These are phyloP conservation scores for Dasypolia templi DNA, from an alignment of 2,888 invertebrate genomes.

Conservation along the genomic window DNA sequence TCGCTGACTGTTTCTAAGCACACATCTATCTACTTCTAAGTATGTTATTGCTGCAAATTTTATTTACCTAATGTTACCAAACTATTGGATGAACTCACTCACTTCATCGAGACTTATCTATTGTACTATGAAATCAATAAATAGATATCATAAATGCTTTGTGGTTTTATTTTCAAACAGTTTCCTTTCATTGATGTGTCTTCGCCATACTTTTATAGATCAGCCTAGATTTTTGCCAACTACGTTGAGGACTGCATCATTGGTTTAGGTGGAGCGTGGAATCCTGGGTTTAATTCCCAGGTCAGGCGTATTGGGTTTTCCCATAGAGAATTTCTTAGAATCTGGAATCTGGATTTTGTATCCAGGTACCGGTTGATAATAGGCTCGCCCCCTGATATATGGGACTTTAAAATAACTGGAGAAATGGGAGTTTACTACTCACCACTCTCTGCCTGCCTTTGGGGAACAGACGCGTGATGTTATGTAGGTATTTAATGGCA, in stretches of 20 bases:
- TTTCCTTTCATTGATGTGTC: background rate
- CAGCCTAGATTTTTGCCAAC: background rate
- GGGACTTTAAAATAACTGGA: no score
- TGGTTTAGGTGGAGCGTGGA: background rate
- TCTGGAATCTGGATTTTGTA: background rate
- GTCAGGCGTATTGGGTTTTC: background rate
- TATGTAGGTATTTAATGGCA: no score
- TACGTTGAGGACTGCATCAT: background rate
- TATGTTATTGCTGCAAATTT: slow-evolving; percentile 85
- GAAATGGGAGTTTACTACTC: background rate
- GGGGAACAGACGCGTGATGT: no score
- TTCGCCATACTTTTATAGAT: background rate
- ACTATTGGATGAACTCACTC: slow-evolving; percentile 77
- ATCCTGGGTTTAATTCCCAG: background rate
- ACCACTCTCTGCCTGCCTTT: no score
- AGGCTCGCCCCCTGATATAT: background rate
- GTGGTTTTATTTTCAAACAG: slow-evolving; percentile 59
- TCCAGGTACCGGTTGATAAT: no score
- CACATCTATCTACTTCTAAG: slow-evolving; percentile 56
- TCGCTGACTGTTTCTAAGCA: slow-evolving; percentile 40
- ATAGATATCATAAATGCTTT: slow-evolving; percentile 77
- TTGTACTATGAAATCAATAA: slow-evolving; percentile 88
- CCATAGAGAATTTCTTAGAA: background rate
- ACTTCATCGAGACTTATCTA: slow-evolving; percentile 83
- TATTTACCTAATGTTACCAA: slow-evolving; percentile 80